These are phyloP conservation scores for Amphilophus citrinellus DNA, from an alignment of 2,113 vertebrate species.

Conservation along the genomic window DNA sequence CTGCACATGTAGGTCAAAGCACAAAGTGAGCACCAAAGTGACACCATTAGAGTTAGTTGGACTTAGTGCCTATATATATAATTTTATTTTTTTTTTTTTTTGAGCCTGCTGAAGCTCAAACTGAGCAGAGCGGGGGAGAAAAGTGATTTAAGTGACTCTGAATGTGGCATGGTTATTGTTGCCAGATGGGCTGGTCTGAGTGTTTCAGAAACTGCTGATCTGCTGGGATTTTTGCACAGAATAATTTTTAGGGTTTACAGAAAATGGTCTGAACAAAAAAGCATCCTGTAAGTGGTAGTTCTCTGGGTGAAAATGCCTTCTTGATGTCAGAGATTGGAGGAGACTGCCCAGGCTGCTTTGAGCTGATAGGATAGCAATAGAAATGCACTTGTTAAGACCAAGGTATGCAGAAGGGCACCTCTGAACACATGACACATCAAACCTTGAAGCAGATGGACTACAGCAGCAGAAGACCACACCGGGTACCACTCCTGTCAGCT, in stretches of 20 bases:
- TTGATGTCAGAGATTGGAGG: neutral
- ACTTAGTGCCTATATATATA: neutral
- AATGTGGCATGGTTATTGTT: neutral
- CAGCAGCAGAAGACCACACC: slow-evolving; percentile 4
- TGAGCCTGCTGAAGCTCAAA: too few relatives aligned
- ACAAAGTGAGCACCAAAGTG: neutral
- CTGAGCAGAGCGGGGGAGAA: too few relatives aligned
- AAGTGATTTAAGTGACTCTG: neutral
- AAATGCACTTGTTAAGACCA: neutral
- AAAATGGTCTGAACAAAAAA: neutral
- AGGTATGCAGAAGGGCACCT: neutral
- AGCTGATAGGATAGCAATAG: neutral
- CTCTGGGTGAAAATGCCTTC: neutral
- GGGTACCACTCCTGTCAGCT: neutral
- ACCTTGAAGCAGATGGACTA: neutral
- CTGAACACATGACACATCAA: neutral
- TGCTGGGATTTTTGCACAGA: too few relatives aligned
- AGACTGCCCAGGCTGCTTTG: neutral
- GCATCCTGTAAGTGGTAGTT: neutral
- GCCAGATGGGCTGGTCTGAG: neutral
- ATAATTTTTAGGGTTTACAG: neutral
- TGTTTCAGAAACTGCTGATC: neutral
- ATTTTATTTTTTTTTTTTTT: too few relatives aligned
- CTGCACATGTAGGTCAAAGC: neutral
- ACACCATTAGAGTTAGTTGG: neutral